Evolutionary conservation across 92 coral and sea anemone genomes (phyloP).

Genomic region (Plumapathes pennacea): DNA sequence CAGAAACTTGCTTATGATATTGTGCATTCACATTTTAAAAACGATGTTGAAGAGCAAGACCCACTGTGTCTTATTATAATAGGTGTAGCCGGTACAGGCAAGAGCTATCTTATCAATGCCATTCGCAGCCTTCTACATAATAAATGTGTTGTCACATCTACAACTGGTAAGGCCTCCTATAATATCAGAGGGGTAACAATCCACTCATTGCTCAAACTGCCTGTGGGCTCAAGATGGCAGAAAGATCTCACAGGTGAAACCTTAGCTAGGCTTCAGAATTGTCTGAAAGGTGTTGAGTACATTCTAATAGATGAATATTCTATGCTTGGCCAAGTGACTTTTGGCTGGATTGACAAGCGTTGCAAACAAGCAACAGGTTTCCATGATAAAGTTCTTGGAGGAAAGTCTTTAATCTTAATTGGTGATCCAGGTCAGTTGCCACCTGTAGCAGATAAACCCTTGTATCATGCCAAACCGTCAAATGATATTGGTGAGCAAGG

Average conservation of each 20-base stretch:
- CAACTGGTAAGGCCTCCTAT: conserved; percentile 57
- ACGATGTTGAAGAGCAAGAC: conserved; percentile 18
- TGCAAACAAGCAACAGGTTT: conserved; percentile 46
- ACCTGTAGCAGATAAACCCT: conserved; percentile 63
- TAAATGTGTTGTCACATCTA: conserved; percentile 51
- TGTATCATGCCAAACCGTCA: conserved; percentile 49
- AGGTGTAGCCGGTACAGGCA: conserved; percentile 54
- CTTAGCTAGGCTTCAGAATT: conserved; percentile 41
- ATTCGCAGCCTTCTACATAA: conserved; percentile 15
- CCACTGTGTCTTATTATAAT: conserved; percentile 42
- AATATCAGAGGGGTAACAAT: conserved; percentile 53
- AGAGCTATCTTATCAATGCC: conserved; percentile 53
- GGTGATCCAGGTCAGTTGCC: conserved; percentile 53
- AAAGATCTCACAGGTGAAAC: conserved; percentile 48
- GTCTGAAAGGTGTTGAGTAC: conserved; percentile 26
- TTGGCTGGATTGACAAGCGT: conserved; percentile 50
- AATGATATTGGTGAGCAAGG: conserved; percentile 60
- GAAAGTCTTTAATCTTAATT: conserved; percentile 39
- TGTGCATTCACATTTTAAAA: conserved; percentile 24
- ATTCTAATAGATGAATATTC: conserved; percentile 66
- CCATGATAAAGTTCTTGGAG: conserved; percentile 22
- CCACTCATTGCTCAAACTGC: conserved; percentile 54
- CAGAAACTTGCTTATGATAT: conserved; percentile 69
- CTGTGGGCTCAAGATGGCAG: conserved; percentile 29
- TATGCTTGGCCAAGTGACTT: conserved; percentile 62